Percentiles rank a stretch among this genome's conserved stretches.
Conservation (phyloP, 2,888 invertebrate genomes). For the Tinea trinotella region DNA sequence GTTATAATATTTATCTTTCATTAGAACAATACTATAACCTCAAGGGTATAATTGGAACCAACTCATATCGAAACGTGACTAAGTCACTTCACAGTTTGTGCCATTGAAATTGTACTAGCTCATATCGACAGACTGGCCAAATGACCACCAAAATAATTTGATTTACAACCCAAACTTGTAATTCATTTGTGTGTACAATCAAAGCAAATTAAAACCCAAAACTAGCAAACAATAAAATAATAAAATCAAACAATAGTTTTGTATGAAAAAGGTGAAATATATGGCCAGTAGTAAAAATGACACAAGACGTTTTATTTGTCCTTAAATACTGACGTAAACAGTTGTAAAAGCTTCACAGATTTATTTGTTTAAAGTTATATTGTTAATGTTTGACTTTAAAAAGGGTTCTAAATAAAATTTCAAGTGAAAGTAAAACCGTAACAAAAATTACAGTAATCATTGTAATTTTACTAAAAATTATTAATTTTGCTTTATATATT, state of each 20-base stretch:
- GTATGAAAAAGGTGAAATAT: constrained; percentile 29
- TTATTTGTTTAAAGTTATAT: too few species aligned
- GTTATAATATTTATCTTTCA: too few species aligned
- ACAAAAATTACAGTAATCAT: too few species aligned
- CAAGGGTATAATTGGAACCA: too few species aligned
- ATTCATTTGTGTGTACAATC: constrained; percentile 38
- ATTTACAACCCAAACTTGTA: not conserved
- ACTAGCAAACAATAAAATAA: not conserved
- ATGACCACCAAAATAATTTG: too few species aligned
- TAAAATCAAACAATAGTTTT: not conserved
- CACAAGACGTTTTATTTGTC: constrained; percentile 31
- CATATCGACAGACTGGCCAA: too few species aligned
- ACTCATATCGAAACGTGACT: too few species aligned
- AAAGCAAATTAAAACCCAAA: constrained; percentile 58
- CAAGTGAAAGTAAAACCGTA: not conserved
- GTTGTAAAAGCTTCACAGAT: constrained; percentile 45
- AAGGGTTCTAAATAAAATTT: not conserved
- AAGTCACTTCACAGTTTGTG: too few species aligned
- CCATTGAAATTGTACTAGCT: too few species aligned
- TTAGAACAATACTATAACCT: too few species aligned
- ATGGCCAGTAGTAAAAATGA: constrained; percentile 50
- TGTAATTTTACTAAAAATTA: too few species aligned
- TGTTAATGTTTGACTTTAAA: not conserved
- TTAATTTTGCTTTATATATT: too few species aligned
- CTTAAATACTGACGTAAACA: constrained; percentile 44